Percentiles rank a stretch among this genome's conserved stretches.
phyloP scores from a whole-genome alignment of 1,140 invertebrate genomes.

The Bacillus rossius region DNA sequence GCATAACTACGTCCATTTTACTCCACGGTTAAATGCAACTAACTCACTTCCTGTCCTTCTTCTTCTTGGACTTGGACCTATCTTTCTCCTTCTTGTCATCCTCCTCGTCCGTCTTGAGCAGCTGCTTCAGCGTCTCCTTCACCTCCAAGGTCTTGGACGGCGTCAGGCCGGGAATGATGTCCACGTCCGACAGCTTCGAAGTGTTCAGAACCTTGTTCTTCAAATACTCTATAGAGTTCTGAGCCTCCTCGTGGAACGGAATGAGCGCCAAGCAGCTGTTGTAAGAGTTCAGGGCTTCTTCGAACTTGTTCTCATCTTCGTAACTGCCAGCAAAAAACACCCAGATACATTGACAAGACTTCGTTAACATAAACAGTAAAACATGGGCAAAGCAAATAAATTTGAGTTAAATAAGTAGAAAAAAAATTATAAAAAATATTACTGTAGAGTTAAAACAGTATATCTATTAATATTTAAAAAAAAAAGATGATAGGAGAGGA shows the following conservation, averaged over 20 bases:
- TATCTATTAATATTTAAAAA: no score
- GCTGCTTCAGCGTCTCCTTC: constrained; percentile 57
- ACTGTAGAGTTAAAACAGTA: no score
- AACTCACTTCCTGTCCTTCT: constrained; percentile 56
- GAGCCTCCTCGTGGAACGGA: constrained; percentile 78
- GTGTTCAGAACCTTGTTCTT: constrained; percentile 51
- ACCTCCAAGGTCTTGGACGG: constrained; percentile 50
- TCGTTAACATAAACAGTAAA: no score
- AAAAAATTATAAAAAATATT: no score
- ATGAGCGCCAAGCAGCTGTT: constrained; percentile 73
- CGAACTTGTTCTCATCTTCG: constrained; percentile 76
- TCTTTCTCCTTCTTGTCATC: constrained; percentile 51
- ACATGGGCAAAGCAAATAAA: no score
- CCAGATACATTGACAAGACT: no score
- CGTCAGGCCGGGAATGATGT: constrained; percentile 49
- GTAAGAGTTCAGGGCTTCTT: constrained; percentile 80
- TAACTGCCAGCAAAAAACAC: constrained; percentile 41
- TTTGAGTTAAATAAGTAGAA: no score
- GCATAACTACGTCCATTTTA: no score
- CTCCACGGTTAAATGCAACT: no score
- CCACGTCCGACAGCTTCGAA: constrained; percentile 49
- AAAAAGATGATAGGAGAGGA: no score
- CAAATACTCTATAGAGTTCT: constrained; percentile 70
- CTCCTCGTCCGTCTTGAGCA: constrained; percentile 42
- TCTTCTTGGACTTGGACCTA: constrained; percentile 49